Evolutionary conservation across 2,888 invertebrate genomes (phyloP).

Genomic region (Drosophila borealis): DNA sequence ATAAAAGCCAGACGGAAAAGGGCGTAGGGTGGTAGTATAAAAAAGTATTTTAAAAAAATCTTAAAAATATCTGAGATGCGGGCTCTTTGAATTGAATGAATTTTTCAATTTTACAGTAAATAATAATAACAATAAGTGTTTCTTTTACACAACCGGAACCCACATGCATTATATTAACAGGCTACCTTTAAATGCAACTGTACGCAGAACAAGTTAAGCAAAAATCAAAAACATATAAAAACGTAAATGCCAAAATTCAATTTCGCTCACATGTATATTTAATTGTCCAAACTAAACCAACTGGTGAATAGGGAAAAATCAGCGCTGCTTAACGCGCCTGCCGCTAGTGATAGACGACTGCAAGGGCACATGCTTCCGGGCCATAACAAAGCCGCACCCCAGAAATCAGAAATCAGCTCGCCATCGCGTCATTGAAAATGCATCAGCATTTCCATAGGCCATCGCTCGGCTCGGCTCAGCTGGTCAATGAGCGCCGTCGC

Average conservation of each 20-base stretch:
- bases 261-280: neutral
- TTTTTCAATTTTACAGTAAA: too few species aligned
- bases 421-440: constrained; percentile 19
- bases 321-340: constrained; percentile 2
- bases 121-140: too few species aligned
- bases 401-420: constrained; percentile 31
- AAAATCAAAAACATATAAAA: too few species aligned
- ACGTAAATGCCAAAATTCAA: too few species aligned
- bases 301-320: neutral
- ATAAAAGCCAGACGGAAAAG: neutral
- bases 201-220: too few species aligned
- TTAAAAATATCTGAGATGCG: constrained; percentile 3
- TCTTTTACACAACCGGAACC: too few species aligned
- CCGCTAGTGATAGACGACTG: constrained; percentile 25
- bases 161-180: too few species aligned
- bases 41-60: too few species aligned
- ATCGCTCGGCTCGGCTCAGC: constrained; percentile 39
- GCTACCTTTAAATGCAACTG: too few species aligned
- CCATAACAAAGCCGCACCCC: constrained; percentile 61
- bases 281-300: neutral
- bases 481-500: constrained; percentile 36
- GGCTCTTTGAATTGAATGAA: neutral
- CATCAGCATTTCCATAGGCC: constrained; percentile 19
- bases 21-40: too few species aligned
- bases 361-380: constrained; percentile 37